Evolutionary conservation across 2,797 vertebrate species (phyloP).

Genomic region (Sylvia borin): DNA sequence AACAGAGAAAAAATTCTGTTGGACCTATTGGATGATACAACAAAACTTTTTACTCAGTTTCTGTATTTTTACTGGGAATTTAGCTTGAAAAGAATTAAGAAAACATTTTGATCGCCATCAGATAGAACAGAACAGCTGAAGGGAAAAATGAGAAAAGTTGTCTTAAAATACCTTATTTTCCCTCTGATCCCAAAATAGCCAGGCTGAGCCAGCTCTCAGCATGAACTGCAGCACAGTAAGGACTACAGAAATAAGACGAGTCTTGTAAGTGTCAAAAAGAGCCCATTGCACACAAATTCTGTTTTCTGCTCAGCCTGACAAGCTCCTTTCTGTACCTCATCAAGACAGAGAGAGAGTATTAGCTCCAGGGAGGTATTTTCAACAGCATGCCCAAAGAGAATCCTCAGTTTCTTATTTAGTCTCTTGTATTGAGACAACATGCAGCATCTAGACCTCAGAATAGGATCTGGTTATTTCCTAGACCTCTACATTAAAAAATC

Average conservation of each 20-base stretch:
- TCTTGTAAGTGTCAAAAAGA: neutral
- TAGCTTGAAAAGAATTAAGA: neutral
- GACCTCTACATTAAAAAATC: neutral
- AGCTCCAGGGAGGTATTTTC: neutral
- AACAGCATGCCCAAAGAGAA: neutral
- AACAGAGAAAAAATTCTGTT: neutral
- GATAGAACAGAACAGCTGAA: neutral
- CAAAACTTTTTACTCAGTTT: neutral
- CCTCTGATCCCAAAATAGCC: neutral
- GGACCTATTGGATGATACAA: neutral
- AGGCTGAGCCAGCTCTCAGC: neutral
- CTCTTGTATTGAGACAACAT: neutral
- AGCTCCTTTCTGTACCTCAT: neutral
- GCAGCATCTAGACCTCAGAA: neutral
- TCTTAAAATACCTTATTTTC: neutral
- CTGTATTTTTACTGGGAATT: neutral
- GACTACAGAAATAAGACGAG: neutral
- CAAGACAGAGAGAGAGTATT: neutral
- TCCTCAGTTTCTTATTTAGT: neutral
- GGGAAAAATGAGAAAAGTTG: neutral
- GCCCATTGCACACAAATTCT: neutral
- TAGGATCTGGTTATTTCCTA: neutral
- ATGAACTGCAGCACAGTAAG: neutral
- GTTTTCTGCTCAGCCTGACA: neutral
- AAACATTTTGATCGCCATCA: neutral